Evolutionary conservation across 2,113 vertebrate species (phyloP), one percentile per base, ranked within the genome.

Genomic region (Dolichallabes microphthalmus): DNA sequence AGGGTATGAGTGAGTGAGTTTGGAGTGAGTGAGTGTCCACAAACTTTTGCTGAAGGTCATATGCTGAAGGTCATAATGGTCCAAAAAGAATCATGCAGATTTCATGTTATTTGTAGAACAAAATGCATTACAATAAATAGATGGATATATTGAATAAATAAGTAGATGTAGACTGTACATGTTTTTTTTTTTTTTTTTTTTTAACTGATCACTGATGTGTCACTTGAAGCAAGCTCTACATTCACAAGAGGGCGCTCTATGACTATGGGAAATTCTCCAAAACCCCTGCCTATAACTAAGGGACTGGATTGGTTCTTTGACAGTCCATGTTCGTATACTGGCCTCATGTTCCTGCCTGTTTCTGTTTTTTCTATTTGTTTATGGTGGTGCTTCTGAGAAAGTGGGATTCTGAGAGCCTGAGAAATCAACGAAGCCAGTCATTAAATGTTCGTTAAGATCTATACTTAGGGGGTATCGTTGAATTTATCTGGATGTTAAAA

Each of bases 201-300:
- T n/a, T n/a, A n/a, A n/a, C n/a, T n/a, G n/a, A 39, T 19, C 4
- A 4, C 25, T 13, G 13, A 1, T 39, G 39, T 6, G 19, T 50
- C 1, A 73, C 66, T 73, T 50, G 0, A 73, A 77, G 14, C 15
- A 55, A 30, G 74, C 9, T 6, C 17, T 69, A 71, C 10, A 53
- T 19, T 32, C 87, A 86, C 80, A 53, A 86, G 87, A 86, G 80
- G 81, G 87, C 84, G 63, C 74, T 86, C 66, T 86, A 12, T 30
- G 55, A 79, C 60, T 32, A 63, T 75, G 11, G 20, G 50, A 50
- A 66, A 53, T 30, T 10, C 39, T n/a, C 63, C 3, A n/a, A 68
- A 14, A 17, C 2, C n/a, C 13, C 60, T 61, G 20, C 69, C 69
- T 5, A 50, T 13, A 50, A 39, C 27, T 22, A 12, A 12, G 4